A percentile compares a stretch with the other conserved stretches of the same genome.
phyloP scores from a whole-genome alignment of 2,888 invertebrate genomes.

The Macrosoma leucophasiata region DNA sequence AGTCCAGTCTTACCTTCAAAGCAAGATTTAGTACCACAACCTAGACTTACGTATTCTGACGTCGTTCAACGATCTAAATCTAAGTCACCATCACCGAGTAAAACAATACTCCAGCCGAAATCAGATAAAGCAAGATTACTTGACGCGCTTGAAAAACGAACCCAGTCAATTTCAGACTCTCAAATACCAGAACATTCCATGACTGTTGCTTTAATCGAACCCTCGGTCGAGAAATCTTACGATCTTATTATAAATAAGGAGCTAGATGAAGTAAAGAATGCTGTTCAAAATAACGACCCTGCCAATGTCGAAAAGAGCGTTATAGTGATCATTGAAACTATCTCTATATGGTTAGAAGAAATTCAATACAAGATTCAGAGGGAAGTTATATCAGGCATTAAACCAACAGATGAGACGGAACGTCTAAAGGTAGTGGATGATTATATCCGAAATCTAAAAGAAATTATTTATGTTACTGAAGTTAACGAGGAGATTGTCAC shows the following conservation, averaged over 20 bases:
- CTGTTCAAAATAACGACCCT: conserved; percentile 75
- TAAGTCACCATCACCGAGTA: conserved; percentile 66
- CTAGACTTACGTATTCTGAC: conserved; percentile 63
- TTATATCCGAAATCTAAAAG: conserved; percentile 75
- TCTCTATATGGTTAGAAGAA: conserved; percentile 89
- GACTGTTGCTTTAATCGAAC: conserved; percentile 53
- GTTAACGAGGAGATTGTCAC: conserved; percentile 80
- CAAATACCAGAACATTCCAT: conserved; percentile 46
- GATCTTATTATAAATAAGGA: conserved; percentile 76
- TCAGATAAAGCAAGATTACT: conserved; percentile 53
- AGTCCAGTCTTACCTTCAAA: conserved; percentile 38
- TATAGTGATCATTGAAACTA: conserved; percentile 85
- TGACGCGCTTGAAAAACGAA: conserved; percentile 57
- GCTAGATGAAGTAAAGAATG: conserved; percentile 73
- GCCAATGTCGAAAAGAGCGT: conserved; percentile 80
- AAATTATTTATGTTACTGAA: conserved; percentile 79
- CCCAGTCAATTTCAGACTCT: conserved; percentile 42
- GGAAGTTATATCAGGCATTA: conserved; percentile 42
- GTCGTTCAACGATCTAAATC: conserved; percentile 68
- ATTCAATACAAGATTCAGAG: conserved; percentile 85
- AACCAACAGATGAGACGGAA: conserved; percentile 42
- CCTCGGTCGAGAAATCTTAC: conserved; percentile 61
- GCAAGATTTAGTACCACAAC: conserved; percentile 31
- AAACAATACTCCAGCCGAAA: conserved; percentile 41
- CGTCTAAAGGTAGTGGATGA: conserved; percentile 63